A percentile compares a stretch with the other conserved stretches of the same genome.
phyloP scores from a whole-genome alignment of 2,888 invertebrate genomes.

The Hirtodrosophila cameraria region DNA sequence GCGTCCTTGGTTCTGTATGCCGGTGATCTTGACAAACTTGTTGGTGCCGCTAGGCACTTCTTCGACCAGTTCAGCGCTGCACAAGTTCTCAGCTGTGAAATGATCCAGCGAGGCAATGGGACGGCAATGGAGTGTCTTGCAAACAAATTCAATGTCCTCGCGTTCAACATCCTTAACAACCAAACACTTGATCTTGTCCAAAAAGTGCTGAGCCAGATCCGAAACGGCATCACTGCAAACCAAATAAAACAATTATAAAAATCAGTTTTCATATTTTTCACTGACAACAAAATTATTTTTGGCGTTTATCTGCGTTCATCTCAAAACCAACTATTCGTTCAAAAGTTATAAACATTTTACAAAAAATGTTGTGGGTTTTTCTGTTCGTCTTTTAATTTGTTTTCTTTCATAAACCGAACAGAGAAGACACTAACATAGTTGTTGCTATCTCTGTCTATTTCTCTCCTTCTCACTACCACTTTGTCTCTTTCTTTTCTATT shows the following conservation, averaged over 20 bases:
- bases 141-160: slow-evolving; percentile 98
- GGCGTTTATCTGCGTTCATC: no score
- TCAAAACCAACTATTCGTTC: no score
- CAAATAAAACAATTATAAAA: slow-evolving; percentile 30
- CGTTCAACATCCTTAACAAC: slow-evolving; percentile 99
- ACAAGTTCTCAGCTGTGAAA: slow-evolving; percentile 95
- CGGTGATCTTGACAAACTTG: slow-evolving; percentile 96
- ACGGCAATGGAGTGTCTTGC: slow-evolving; percentile 96
- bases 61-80: slow-evolving; percentile 96
- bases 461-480: no score
- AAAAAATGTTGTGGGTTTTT: no score
- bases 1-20: slow-evolving; percentile 93
- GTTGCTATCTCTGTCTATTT: no score
- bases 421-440: no score
- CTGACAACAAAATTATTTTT: no score
- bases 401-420: no score
- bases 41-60: slow-evolving; percentile 95
- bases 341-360: no score
- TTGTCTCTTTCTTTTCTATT: no score
- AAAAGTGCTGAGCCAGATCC: slow-evolving; percentile 98
- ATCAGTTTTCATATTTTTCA: not conserved
- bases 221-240: slow-evolving; percentile 96
- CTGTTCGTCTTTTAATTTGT: no score
- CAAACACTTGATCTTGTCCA: slow-evolving; percentile 99
- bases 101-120: slow-evolving; percentile 99